A percentile compares a stretch with the other conserved stretches of the same genome.
Conservation (phyloP, 2,113 vertebrate genomes). For the Notarius quadriscutis region DNA sequence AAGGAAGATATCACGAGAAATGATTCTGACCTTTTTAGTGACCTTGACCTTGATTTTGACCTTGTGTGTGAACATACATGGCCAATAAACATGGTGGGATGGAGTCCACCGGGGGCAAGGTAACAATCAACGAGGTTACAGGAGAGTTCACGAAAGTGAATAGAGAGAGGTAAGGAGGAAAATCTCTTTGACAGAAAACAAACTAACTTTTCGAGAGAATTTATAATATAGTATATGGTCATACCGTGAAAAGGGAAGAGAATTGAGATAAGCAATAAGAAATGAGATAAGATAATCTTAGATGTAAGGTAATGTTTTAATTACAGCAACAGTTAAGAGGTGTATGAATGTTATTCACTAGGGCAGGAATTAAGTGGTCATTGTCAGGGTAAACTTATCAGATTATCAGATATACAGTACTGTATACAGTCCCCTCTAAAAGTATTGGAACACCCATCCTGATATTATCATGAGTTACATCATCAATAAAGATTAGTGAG, state of each 20-base stretch:
- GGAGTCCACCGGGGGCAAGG: too few relatives aligned
- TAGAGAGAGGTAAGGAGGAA: neutral
- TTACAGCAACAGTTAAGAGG: neutral
- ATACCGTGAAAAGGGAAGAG: neutral
- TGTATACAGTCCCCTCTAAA: neutral
- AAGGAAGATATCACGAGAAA: too few relatives aligned
- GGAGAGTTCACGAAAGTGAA: neutral
- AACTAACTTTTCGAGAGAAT: neutral
- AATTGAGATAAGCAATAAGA: neutral
- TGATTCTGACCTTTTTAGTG: too few relatives aligned
- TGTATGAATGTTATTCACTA: neutral
- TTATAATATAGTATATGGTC: neutral
- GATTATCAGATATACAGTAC: neutral
- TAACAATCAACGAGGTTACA: neutral
- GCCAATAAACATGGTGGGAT: too few relatives aligned
- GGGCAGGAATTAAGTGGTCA: neutral
- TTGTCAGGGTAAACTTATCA: neutral
- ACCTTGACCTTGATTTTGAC: too few relatives aligned
- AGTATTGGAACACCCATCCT: neutral
- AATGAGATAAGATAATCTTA: neutral
- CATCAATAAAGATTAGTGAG: neutral
- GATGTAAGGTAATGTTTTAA: neutral
- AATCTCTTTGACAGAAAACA: neutral
- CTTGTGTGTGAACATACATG: too few relatives aligned
- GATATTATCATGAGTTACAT: neutral